A percentile compares a stretch with the other conserved stretches of the same genome.
Evolutionary conservation across 2,113 vertebrate species (phyloP).

Genomic region (Limanda limanda): DNA sequence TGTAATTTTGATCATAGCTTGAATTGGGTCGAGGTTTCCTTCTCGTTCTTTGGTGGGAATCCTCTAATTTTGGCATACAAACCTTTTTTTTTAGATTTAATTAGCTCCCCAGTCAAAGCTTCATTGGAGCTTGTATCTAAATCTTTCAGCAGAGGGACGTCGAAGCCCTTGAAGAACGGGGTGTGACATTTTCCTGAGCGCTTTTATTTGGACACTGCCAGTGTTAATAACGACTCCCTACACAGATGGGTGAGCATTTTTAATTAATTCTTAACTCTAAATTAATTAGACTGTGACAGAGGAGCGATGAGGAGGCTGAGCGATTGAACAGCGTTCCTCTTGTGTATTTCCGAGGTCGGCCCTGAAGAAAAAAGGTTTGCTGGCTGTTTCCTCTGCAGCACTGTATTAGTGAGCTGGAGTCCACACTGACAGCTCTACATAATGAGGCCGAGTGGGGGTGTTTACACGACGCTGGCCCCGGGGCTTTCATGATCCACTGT

Average conservation of each 20-base stretch:
- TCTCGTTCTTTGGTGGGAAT: background rate
- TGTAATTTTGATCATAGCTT: background rate
- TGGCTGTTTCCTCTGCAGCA: constrained; percentile 28
- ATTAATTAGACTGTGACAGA: constrained; percentile 44
- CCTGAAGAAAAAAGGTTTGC: constrained; percentile 31
- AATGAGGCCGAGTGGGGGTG: constrained; percentile 62
- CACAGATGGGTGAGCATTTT: constrained; percentile 36
- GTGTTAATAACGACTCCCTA: background rate
- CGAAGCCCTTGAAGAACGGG: background rate
- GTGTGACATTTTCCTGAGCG: constrained; percentile 22
- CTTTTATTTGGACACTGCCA: constrained; percentile 27
- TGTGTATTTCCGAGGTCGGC: constrained; percentile 11
- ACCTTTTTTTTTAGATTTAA: background rate
- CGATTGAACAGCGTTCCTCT: background rate
- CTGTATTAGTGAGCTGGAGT: constrained; percentile 34
- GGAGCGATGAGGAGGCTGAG: constrained; percentile 16
- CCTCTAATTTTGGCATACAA: background rate
- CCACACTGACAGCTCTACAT: constrained; percentile 64
- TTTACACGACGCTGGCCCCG: constrained; percentile 46
- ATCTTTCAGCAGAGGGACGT: constrained; percentile 10
- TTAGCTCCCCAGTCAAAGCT: constrained; percentile 19
- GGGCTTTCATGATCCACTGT: constrained; percentile 61
- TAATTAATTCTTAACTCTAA: constrained; percentile 50
- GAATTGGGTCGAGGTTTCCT: background rate
- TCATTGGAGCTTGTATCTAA: background rate